These are phyloP conservation scores for Mystacornis crossleyi DNA, from an alignment of 2,113 vertebrate genomes.

Conservation along the genomic window DNA sequence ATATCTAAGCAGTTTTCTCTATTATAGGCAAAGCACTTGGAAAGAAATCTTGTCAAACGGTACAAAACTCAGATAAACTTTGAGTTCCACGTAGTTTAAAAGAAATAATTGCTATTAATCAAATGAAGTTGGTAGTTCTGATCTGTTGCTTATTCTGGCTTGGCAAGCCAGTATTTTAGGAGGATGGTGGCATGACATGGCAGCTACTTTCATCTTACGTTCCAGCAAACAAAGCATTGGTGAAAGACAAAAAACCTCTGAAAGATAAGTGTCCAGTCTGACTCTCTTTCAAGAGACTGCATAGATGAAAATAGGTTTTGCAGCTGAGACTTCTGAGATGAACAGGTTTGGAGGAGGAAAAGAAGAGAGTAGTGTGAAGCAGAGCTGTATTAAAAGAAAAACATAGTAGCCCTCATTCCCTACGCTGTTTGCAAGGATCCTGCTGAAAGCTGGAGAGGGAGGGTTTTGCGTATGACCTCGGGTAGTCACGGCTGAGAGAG, in stretches of 20 bases:
- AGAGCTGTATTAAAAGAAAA: not conserved
- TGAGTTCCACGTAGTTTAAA: not conserved
- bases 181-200: not conserved
- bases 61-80: not conserved
- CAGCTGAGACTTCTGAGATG: not conserved
- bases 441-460: not conserved
- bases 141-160: not conserved
- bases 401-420: not conserved
- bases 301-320: not conserved
- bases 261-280: not conserved
- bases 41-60: not conserved
- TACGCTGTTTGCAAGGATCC: rapidly evolving
- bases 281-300: not conserved
- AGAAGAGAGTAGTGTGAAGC: not conserved
- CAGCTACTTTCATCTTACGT: not conserved
- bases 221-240: not conserved
- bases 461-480: not conserved
- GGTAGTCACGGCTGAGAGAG: not conserved
- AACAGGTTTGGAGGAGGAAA: not conserved
- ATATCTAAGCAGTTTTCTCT: not conserved
- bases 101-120: not conserved
- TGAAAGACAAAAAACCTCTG: not conserved
- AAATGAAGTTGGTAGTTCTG: not conserved
- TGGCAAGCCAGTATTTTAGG: not conserved
- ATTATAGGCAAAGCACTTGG: not conserved